Evolutionary conservation across 2,888 invertebrate species (phyloP), one percentile per base, ranked within the genome.

Genomic region (Drosophila prostipennis): DNA sequence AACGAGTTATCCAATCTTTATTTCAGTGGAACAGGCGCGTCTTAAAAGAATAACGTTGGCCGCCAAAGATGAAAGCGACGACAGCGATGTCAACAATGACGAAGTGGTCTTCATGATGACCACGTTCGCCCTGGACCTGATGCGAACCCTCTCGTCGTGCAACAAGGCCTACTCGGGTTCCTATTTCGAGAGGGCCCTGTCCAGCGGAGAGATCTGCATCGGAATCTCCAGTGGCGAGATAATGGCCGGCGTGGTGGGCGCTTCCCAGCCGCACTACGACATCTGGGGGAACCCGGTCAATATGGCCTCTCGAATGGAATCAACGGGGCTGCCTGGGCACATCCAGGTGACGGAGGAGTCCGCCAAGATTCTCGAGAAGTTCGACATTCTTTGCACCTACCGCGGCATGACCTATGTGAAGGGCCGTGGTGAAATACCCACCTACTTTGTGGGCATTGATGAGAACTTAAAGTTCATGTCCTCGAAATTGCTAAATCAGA

Each of bases 201-300:
- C 81, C 13, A 79, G 72, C 37, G 88, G 90, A 7, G 86, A 90
- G 67, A 75, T 91, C 37, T 72, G 90, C 64, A 91, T 92, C 59
- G 98, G 98, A 57, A 96, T 99, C 86, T 96, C 96, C 45, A 95
- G 96, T 87, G 98, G 98, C 0, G 95, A 96, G 82, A 95, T 98
- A 8, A 97, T 98, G 72, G 98, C 98, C 0, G 98, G 98, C 6
- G 98, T 99, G 0, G 97, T 98, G 1, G 98, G 98, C 0, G 96
- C 97, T 0, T 95, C 96, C 60, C 98, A 98, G 89, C 98, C 98
- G 0, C 93, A 98, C 45, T 98, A 98, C 91, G 98, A 99, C 90
- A 98, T 98, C 86, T 98, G 98, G 98, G 98, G 98, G 0, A 96
- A 98, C 91, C 96, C 98, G 0, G 98, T 98, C 0, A 99, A 99